A percentile compares a stretch with the other conserved stretches of the same genome.
phyloP scores from a whole-genome alignment of 2,888 invertebrate genomes.

The Eremobia ochroleuca region DNA sequence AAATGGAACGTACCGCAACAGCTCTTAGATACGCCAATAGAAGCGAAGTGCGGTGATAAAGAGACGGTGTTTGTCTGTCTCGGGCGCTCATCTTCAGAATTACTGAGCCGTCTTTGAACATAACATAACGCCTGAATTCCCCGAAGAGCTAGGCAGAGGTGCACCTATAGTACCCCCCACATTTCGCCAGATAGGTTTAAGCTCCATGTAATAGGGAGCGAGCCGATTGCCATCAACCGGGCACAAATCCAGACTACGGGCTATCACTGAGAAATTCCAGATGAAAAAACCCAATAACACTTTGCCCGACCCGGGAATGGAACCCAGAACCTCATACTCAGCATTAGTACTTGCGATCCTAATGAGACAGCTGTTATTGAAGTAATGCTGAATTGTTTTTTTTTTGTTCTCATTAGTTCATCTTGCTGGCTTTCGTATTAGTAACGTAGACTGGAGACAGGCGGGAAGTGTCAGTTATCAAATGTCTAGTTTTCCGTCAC shows the following conservation, averaged over 20 bases:
- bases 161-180: background rate
- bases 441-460: background rate
- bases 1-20: conserved; percentile 64
- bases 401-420: background rate
- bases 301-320: background rate
- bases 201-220: background rate
- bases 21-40: conserved; percentile 54
- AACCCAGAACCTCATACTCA: background rate
- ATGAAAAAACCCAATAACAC: background rate
- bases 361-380: background rate
- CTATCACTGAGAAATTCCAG: background rate
- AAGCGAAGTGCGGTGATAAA: conserved; percentile 40
- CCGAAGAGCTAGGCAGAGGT: background rate
- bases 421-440: background rate
- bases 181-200: background rate
- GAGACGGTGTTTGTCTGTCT: conserved; percentile 34
- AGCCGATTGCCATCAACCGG: background rate
- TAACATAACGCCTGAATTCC: background rate
- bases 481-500: background rate
- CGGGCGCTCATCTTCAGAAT: conserved; percentile 22
- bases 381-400: background rate
- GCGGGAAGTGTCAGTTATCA: background rate
- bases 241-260: background rate
- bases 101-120: background rate
- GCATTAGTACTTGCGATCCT: background rate